phyloP scores from a whole-genome alignment of 1,140 invertebrate species.

The Trypoxylus dichotomus region DNA sequence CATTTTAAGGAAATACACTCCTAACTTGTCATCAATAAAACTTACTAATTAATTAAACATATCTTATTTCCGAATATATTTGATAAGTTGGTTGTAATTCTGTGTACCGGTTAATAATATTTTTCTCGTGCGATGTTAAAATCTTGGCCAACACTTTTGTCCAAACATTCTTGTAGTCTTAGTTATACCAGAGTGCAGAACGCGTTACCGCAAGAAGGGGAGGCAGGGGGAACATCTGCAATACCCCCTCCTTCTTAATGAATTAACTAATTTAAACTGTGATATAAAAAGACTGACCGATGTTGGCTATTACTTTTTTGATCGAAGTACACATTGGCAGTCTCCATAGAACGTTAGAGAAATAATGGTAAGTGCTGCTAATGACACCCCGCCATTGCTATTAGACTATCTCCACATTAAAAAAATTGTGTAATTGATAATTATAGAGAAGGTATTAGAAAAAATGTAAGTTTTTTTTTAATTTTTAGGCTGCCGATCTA shows the following conservation, averaged over 20 bases:
- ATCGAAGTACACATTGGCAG: neutral
- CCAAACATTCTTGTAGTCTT: too few relatives aligned
- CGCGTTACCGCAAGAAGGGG: neutral
- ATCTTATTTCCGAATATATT: too few relatives aligned
- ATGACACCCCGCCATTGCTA: neutral
- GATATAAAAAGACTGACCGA: conserved; percentile 28
- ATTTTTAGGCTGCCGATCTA: conserved; percentile 43
- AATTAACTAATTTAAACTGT: conserved; percentile 29
- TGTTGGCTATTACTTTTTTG: conserved; percentile 11
- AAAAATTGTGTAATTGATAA: too few relatives aligned
- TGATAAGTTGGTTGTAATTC: too few relatives aligned
- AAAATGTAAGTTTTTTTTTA: neutral
- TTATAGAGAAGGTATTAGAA: too few relatives aligned
- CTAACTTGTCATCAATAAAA: too few relatives aligned
- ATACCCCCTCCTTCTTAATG: conserved; percentile 13
- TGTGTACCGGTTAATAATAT: too few relatives aligned
- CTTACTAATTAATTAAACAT: too few relatives aligned
- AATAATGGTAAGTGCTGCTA: conserved; percentile 17
- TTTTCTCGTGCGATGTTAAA: too few relatives aligned
- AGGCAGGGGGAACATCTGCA: conserved; percentile 7
- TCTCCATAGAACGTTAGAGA: neutral
- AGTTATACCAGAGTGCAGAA: neutral
- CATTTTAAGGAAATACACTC: too few relatives aligned
- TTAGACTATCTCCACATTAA: neutral
- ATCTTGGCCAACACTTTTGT: too few relatives aligned